Conservation (phyloP, 2,888 invertebrate genomes). For the Ferdinandea cuprea region DNA sequence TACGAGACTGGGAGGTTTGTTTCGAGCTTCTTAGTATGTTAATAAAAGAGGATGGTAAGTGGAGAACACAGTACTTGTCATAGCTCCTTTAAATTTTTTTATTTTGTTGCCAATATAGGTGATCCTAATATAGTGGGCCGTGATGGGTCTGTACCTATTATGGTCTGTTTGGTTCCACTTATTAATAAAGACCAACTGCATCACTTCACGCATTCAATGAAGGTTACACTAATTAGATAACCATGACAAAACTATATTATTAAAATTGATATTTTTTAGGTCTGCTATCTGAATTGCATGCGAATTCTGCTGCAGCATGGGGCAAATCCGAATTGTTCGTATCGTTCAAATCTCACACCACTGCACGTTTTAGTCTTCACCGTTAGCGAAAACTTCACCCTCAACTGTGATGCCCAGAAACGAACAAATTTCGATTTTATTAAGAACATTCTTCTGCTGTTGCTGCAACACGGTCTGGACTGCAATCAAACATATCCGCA, state of each 20-base stretch:
- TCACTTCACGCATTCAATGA: conserved; percentile 89
- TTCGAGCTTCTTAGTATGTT: conserved; percentile 83
- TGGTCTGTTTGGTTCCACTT: conserved; percentile 89
- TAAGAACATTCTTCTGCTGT: conserved; percentile 86
- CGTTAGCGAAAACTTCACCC: conserved; percentile 88
- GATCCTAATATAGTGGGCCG: conserved; percentile 88
- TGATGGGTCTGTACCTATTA: conserved; percentile 89
- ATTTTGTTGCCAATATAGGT: conserved; percentile 79
- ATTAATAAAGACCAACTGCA: conserved; percentile 90
- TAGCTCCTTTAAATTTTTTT: background rate
- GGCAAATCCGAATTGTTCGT: conserved; percentile 89
- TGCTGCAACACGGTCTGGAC: conserved; percentile 88
- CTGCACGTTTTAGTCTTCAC: conserved; percentile 89
- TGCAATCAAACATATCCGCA: conserved; percentile 88
- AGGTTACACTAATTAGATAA: conserved; percentile 82
- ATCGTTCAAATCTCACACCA: conserved; percentile 87
- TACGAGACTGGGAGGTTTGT: conserved; percentile 88
- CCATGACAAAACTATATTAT: conserved; percentile 84
- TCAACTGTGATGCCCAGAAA: conserved; percentile 87
- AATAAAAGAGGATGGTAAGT: conserved; percentile 82
- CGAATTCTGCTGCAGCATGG: conserved; percentile 88
- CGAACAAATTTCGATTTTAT: conserved; percentile 88
- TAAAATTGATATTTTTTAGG: conserved; percentile 83
- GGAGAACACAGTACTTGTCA: background rate
- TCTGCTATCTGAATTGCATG: conserved; percentile 89